A percentile compares a stretch with the other conserved stretches of the same genome.
Evolutionary conservation across 2,888 invertebrate genomes (phyloP).

Genomic region (Leptinotarsa haldemani): DNA sequence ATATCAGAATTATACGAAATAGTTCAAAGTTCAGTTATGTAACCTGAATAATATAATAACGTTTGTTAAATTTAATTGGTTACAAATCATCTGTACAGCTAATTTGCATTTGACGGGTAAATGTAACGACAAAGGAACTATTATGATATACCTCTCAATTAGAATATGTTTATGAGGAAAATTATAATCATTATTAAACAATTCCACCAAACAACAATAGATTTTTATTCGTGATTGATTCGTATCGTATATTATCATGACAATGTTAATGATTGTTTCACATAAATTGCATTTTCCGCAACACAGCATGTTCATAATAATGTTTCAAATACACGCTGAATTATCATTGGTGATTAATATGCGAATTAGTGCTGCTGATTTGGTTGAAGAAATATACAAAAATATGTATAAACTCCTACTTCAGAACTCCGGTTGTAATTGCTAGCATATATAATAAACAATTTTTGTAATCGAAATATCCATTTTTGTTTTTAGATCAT

Average conservation of each 20-base stretch:
- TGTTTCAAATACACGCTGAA: background rate
- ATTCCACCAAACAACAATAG: slow-evolving; percentile 1
- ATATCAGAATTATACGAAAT: background rate
- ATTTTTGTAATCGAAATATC: background rate
- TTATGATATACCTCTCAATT: background rate
- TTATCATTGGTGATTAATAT: slow-evolving; percentile 4
- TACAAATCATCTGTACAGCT: background rate
- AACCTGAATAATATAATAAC: background rate
- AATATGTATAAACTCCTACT: background rate
- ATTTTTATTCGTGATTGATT: slow-evolving; percentile 6
- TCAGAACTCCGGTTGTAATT: background rate
- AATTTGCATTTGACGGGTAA: background rate
- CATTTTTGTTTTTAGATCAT: no score
- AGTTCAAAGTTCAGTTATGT: background rate
- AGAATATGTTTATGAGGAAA: background rate
- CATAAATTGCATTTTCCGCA: slow-evolving; percentile 7
- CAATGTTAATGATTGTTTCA: slow-evolving; percentile 6
- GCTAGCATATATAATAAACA: background rate
- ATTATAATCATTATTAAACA: slow-evolving; percentile 7
- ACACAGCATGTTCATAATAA: slow-evolving; percentile 7
- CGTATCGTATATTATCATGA: slow-evolving; percentile 3
- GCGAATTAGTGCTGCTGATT: background rate
- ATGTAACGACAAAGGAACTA: slow-evolving; percentile 1
- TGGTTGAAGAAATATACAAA: background rate
- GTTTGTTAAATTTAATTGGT: background rate